Conservation (phyloP, 2,888 invertebrate species). For the Drosophila eohydei region DNA sequence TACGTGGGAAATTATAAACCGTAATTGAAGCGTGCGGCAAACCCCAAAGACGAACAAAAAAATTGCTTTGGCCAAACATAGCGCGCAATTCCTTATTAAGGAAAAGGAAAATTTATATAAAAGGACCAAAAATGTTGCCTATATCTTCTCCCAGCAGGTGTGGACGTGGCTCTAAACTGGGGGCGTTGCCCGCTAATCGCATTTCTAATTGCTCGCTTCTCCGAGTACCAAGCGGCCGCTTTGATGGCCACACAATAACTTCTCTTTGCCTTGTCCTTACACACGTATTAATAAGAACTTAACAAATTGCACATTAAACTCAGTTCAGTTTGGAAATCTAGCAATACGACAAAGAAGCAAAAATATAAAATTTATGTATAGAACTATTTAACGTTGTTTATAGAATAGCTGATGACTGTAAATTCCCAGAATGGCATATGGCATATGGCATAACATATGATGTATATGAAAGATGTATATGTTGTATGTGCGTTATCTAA, state of each 20-base stretch:
- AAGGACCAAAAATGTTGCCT: slow-evolving; percentile 2
- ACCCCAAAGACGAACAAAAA: slow-evolving; percentile 13
- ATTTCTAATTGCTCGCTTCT: slow-evolving; percentile 63
- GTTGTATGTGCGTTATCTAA: background rate
- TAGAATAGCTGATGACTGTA: background rate
- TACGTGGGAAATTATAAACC: slow-evolving; percentile 75
- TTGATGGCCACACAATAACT: slow-evolving; percentile 45
- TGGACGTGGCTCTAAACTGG: slow-evolving; percentile 27
- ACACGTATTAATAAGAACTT: slow-evolving; percentile 16
- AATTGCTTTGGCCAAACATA: slow-evolving; percentile 4
- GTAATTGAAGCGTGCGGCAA: slow-evolving; percentile 63
- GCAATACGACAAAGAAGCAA: background rate
- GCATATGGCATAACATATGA: no score
- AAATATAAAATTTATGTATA: background rate
- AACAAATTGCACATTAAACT: slow-evolving; percentile 1
- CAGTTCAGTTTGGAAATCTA: background rate
- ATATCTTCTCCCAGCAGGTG: slow-evolving; percentile 38
- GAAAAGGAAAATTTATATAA: slow-evolving; percentile 1
- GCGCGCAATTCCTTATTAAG: slow-evolving; percentile 41
- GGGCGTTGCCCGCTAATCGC: slow-evolving; percentile 67
- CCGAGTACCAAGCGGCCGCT: slow-evolving; percentile 49
- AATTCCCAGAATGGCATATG: no score
- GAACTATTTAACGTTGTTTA: background rate
- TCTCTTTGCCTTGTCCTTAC: slow-evolving; percentile 13
- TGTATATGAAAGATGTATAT: no score